Conservation (phyloP, 1,140 invertebrate species). For the Zaprionus capensis region DNA sequence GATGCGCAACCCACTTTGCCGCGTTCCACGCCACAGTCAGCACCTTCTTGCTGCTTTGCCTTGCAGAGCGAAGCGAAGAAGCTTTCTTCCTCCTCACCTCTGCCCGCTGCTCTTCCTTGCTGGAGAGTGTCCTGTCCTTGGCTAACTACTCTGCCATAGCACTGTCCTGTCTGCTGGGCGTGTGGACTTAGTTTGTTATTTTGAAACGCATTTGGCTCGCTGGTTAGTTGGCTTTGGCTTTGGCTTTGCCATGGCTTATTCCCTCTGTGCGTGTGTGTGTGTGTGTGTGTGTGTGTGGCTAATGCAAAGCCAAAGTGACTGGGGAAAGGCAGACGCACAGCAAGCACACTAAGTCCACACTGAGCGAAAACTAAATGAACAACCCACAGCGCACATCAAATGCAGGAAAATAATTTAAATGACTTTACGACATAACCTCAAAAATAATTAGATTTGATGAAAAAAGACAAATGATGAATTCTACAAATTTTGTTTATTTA, state of each 20-base stretch:
- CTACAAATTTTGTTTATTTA: neutral
- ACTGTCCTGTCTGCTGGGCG: conserved; percentile 35
- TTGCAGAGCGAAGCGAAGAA: neutral
- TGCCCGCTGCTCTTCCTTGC: neutral
- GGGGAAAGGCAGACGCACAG: conserved; percentile 16
- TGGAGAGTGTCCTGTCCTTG: conserved; percentile 29
- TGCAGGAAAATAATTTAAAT: too few species aligned
- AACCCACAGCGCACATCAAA: too few species aligned
- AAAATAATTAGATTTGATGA: neutral
- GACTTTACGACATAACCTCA: neutral
- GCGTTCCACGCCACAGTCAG: conserved; percentile 54
- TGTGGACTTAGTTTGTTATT: conserved; percentile 60
- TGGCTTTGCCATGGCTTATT: conserved; percentile 26
- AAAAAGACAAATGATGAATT: neutral
- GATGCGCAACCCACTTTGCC: conserved; percentile 80
- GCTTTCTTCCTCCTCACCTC: too few species aligned
- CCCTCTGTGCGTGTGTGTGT: conserved; percentile 1
- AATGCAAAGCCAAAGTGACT: conserved; percentile 61
- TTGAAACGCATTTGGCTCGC: conserved; percentile 71
- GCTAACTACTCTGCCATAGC: neutral
- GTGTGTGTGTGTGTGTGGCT: conserved; percentile 37
- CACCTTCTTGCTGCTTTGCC: conserved; percentile 21
- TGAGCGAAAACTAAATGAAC: conserved; percentile 3
- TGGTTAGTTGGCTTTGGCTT: conserved; percentile 62
- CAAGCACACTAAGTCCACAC: neutral